Percentiles rank a stretch among this genome's conserved stretches.
Conservation (phyloP, 2,797 vertebrate genomes). For the Balearica regulorum region DNA sequence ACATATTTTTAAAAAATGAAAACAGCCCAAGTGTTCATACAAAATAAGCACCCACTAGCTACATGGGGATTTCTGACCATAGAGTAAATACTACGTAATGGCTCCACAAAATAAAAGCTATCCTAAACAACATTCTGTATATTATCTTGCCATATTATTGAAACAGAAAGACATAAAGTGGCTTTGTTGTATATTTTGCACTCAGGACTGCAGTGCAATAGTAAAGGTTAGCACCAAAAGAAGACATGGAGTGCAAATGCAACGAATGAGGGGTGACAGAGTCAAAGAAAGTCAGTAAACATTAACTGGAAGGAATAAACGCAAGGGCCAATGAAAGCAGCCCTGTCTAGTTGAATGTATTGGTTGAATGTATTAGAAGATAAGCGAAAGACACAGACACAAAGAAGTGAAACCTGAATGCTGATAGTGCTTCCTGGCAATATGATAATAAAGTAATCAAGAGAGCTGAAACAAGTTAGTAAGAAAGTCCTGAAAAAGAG, state of each 20-base stretch:
- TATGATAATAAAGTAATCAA: not conserved
- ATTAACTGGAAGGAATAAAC: not conserved
- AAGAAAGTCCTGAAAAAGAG: not conserved
- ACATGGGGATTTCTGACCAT: not conserved
- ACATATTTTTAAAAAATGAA: not conserved
- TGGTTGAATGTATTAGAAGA: not conserved
- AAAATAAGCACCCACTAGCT: not conserved
- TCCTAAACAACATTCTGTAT: not conserved
- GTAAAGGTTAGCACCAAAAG: not conserved
- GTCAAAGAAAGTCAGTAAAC: not conserved
- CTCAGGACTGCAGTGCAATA: not conserved
- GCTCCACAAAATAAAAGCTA: not conserved
- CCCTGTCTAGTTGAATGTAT: not conserved
- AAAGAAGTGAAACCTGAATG: not conserved
- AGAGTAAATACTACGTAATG: not conserved
- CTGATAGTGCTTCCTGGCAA: not conserved
- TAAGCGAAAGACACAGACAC: not conserved
- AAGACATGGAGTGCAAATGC: not conserved
- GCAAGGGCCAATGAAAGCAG: not conserved
- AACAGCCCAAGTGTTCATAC: not conserved
- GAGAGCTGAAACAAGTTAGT: not conserved
- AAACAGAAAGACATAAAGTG: not conserved
- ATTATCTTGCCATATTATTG: not conserved
- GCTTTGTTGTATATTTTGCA: not conserved
- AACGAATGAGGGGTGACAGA: not conserved